Base-by-base conservation (phyloP, 1,140 invertebrate species). In the Vanessa atalanta region DNA sequence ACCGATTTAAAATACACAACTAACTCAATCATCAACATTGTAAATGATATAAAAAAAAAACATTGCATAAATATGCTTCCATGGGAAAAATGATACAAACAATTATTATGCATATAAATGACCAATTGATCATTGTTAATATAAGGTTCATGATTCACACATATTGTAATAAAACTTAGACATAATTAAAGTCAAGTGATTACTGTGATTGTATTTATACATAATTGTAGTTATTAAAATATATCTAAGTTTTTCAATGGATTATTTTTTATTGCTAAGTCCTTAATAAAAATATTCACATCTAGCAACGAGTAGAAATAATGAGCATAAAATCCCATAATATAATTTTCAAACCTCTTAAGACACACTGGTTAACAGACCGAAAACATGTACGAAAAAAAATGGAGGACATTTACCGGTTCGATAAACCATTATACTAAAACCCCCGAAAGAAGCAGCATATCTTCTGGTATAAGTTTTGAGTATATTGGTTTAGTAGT, bases 151-250 rank as follows among this genome's bases (percentile, higher is more conserved):
- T 61, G 23, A 31, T 12, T 61, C 26, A 61, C 14, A 51, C n/a
- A 51, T 51, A 51, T 61, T n/a, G 23, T 61, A 37, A 16, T 31
- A 26, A 26, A 51, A 31, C 47, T 66, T 26, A 37, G 37, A 48
- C 31, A 61, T 61, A n/a, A 72, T 65, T 65, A 47, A 63, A 65
- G 51, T 72, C 51, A 72, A 43, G 37, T 72, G 51, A 51, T 65
- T 60, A 65, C 26, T 31, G 31, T 72, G 65, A 65, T 57, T 55
- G 53, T 72, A 57, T 57, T 47, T 63, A 63, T 63, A 57, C 47
- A 23, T 71, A 65, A 53, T 20, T 72, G 20, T 65, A 71, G 61
- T 61, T 65, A 71, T 13, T 65, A 61, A 71, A 71, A 12, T 65
- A 65, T 71, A 31, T 31, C 0, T 31, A 71, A 65, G 57, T 71